Evolutionary conservation across 2,888 invertebrate genomes (phyloP), one percentile per base, ranked within the genome.

Genomic region (Tetheella fluctuosa): DNA sequence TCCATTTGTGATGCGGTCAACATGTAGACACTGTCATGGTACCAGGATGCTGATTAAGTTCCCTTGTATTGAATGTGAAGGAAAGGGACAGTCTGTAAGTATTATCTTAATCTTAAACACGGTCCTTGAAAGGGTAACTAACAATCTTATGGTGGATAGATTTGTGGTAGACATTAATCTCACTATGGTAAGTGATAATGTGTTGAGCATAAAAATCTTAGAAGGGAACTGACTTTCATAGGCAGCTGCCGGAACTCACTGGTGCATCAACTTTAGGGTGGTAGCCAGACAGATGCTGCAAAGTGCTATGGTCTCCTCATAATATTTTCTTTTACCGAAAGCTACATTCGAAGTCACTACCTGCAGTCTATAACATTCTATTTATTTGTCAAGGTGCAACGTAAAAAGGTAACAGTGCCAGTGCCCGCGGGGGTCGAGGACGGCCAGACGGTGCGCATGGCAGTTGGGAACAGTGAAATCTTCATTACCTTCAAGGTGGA

Each of bases 401-500:
- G 97, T 37, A 97, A 96, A 83, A 97, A 95, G 80, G 94, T 99
- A 2, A 97, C 96, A 0, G 97, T 99, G 0, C 98, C 99, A 0
- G 98, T 99, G 4, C 99, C 99, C 13, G 98, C 96, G 58, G 98
- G 98, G 20, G 98, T 99, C 8, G 99, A 99, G 84, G 98, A 99
- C 85, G 99, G 99, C 0, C 99, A 99, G 88, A 99, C 99, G 0
- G 96, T 99, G 5, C 95, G 99, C 60, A 97, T 99, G 96, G 94
- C 97, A 7, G 96, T 99, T 0, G 99, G 98, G 15, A 95, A 94
- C 73, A 97, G 97, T 80, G 99, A 99, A 87, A 89, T 99, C 17
- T 99, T 99, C 83, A 95, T 99, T 69, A 99, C 98, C 53, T 98
- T 99, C 91, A 96, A 96, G 76, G 98, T 99, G 52, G 97, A 97